Base-by-base conservation (phyloP, 2,797 vertebrate genomes). In the Serranus cabrilla region DNA sequence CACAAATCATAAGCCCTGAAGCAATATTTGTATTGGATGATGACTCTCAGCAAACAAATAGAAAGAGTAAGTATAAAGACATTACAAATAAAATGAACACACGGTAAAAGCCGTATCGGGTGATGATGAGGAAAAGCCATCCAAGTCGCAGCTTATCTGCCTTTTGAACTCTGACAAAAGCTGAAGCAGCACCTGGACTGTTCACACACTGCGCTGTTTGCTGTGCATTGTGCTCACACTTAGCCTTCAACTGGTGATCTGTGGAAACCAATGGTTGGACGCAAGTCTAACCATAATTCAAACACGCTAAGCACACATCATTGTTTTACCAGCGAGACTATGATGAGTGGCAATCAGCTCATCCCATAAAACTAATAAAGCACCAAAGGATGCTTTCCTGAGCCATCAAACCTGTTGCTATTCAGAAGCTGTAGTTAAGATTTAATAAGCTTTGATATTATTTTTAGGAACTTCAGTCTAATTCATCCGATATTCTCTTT, bases 171-270 rank as follows among this genome's bases (percentile, higher is more conserved):
- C n/a, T 11, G 45, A 87, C 81, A 87, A 90, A 84, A 76, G 79
- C 73, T 25, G 2, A 13, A 72, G 79, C 55, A 84, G 65, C 91
- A 92, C 66, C 93, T 94, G 91, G 73, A 67, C 78, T 60, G 54
- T 84, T 91, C 89, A 79, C 89, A 90, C 75, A 70, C 76, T 14
- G 25, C 11, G 31, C 47, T 84, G 66, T 89, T 90, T 76, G 45
- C 80, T 56, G n/a, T 21, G 49, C 47, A 72, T 88, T 91, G 81
- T 87, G 62, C 25, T 60, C 8, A 67, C 43, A 75, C 77, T 46
- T 4, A 27, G 37, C 43, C 42, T 71, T 70, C 54, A 25, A 58
- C 47, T 21, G 37, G 37, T 46, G 58, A 46, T 47, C 25, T 54
- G 40, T 17, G 5, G 39, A 82, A 66, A 21, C 56, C 23, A 62